Conservation (phyloP, 2,888 invertebrate species). For the Rhimphoctona megacephalus region DNA sequence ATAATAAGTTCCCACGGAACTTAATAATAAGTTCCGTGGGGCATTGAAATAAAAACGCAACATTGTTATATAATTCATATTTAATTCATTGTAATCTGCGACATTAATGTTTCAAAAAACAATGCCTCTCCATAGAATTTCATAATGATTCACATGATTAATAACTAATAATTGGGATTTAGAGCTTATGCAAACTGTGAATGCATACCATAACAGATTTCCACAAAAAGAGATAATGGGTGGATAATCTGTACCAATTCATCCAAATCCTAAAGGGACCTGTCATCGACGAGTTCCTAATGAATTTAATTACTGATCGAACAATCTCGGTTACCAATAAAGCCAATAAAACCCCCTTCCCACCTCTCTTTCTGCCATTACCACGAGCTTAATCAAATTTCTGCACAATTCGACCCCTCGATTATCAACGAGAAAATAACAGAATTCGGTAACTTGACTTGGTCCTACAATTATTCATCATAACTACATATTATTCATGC, state of each 20-base stretch:
- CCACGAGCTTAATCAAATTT: conserved; percentile 49
- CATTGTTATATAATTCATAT: background rate
- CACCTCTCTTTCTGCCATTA: conserved; percentile 17
- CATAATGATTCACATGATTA: no score
- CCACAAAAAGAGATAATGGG: conserved; percentile 58
- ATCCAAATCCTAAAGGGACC: conserved; percentile 72
- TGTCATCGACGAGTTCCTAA: conserved; percentile 80
- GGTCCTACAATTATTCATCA: background rate
- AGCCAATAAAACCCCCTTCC: conserved; percentile 37
- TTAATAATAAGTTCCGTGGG: no score
- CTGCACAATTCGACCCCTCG: conserved; percentile 46
- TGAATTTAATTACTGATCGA: conserved; percentile 83
- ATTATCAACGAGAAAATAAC: conserved; percentile 56
- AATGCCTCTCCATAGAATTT: no score
- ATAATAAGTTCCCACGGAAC: no score
- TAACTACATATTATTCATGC: background rate
- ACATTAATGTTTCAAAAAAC: background rate
- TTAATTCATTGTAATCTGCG: background rate
- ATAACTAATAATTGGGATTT: no score
- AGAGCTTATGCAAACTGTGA: background rate
- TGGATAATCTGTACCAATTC: conserved; percentile 71
- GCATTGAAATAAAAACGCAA: background rate
- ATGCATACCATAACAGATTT: background rate
- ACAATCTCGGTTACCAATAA: conserved; percentile 69
- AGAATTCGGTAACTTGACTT: conserved; percentile 36